Evolutionary conservation across 2,888 invertebrate species (phyloP).

Genomic region (Mechanitis messenoides): DNA sequence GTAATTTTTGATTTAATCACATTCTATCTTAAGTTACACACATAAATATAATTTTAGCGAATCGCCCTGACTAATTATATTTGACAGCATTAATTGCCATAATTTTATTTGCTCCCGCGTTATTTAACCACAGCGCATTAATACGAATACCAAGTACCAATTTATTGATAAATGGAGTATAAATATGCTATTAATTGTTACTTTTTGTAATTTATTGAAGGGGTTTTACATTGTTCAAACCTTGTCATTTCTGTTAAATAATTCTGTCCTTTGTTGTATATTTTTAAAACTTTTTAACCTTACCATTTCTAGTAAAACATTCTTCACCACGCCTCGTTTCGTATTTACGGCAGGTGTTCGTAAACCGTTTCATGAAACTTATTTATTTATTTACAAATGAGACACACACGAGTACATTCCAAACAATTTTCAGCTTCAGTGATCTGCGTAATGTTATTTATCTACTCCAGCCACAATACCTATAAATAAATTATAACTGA

Average conservation of each 20-base stretch:
- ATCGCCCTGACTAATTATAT: neutral
- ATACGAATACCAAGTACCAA: conserved; percentile 7
- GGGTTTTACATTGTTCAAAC: too few relatives aligned
- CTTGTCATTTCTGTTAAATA: conserved; percentile 1
- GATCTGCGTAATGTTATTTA: conserved; percentile 63
- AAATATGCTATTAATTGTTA: neutral
- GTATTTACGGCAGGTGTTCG: conserved; percentile 51
- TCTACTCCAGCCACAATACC: conserved; percentile 37
- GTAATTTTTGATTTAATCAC: too few relatives aligned
- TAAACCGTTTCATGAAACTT: too few relatives aligned
- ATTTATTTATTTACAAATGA: conserved; percentile 31
- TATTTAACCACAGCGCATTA: conserved; percentile 12
- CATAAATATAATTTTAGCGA: neutral
- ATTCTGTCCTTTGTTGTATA: neutral
- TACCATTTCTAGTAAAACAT: conserved; percentile 22
- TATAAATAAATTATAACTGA: conserved; percentile 20
- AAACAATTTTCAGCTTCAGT: conserved; percentile 61
- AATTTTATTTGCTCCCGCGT: neutral
- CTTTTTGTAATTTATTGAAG: too few relatives aligned
- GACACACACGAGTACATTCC: conserved; percentile 31
- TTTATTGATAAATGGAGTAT: conserved; percentile 9
- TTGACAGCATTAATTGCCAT: neutral
- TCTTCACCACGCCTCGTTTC: conserved; percentile 17
- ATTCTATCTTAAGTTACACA: too few relatives aligned
- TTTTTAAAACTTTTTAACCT: neutral